Evolutionary conservation across 2,113 vertebrate species (phyloP).

Genomic region (Calypte anna): DNA sequence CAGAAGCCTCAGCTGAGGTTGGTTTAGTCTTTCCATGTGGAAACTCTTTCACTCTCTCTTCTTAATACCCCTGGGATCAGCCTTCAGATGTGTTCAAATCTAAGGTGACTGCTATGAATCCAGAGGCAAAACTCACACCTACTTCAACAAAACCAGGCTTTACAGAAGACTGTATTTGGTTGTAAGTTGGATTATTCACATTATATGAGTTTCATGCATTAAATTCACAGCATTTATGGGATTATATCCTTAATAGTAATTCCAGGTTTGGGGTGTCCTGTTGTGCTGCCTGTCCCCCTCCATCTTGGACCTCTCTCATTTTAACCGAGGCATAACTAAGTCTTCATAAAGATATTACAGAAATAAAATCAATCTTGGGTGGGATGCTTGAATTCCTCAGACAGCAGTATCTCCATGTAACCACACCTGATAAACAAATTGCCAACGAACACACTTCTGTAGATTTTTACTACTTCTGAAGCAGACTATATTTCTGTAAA

Average conservation of each 20-base stretch:
- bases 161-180: background rate
- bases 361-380: background rate
- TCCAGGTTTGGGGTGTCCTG: background rate
- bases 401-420: background rate
- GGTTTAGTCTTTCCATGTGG: rapidly evolving
- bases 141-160: background rate
- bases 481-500: background rate
- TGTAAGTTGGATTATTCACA: background rate
- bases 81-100: background rate
- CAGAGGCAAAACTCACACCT: background rate
- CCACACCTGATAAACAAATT: background rate
- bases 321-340: background rate
- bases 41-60: background rate
- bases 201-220: background rate
- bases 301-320: background rate
- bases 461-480: background rate
- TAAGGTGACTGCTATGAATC: background rate
- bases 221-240: background rate
- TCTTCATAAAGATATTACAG: background rate
- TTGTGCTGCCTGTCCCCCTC: rapidly evolving
- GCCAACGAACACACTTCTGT: background rate
- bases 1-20: background rate
- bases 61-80: background rate
- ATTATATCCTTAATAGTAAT: background rate
- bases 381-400: background rate